Evolutionary conservation across 2,888 invertebrate genomes (phyloP), one percentile per base, ranked within the genome.

Genomic region (Drosophila testacea): DNA sequence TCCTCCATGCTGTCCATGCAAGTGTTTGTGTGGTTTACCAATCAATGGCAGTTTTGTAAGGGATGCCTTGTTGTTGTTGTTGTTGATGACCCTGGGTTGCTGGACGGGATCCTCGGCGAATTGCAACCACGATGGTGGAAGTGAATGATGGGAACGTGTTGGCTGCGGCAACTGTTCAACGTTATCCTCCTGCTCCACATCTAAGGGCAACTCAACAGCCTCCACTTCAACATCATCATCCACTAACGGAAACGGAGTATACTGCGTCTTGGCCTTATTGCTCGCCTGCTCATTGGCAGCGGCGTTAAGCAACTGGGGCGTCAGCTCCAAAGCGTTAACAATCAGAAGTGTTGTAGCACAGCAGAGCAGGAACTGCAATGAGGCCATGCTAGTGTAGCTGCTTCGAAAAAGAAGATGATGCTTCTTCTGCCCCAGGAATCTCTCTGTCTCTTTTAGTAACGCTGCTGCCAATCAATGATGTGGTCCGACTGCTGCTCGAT

Each of bases 41-140:
- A 39, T 41, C 1, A 77, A 55, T 28, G 81, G 74, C 34, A 82
- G 56, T 63, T 88, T 90, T 10, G 77, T 66, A 27, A 79, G 74
- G 22, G 79, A 50, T 5, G 77, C 66, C 39, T 82, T 86, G 59
- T 22, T 22, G 22, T 22, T 22, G 22, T 22, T 22, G 22, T 22
- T 22, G 22, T 22, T 62, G 59, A 13, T 62, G 56, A 36, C 48
- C 22, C 50, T 68, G 11, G 76, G 77, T 39, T 81, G 81, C 57
- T 75, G 82, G 4, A 71, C 61, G 5, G 82, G 83, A n/a, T 88
- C 82, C 0, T 85, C 82, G 32, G 75, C 77, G 34, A 89, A 80
- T 54, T 81, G 80, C 44, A 89, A 61, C 89, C 89, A 86, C 42
- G 85, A 50, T 0, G 86, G 89, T 0, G 86, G 86, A 65, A 73